These are phyloP conservation scores for Aphodius sticticus DNA, from an alignment of 2,888 invertebrate genomes.

Conservation along the genomic window DNA sequence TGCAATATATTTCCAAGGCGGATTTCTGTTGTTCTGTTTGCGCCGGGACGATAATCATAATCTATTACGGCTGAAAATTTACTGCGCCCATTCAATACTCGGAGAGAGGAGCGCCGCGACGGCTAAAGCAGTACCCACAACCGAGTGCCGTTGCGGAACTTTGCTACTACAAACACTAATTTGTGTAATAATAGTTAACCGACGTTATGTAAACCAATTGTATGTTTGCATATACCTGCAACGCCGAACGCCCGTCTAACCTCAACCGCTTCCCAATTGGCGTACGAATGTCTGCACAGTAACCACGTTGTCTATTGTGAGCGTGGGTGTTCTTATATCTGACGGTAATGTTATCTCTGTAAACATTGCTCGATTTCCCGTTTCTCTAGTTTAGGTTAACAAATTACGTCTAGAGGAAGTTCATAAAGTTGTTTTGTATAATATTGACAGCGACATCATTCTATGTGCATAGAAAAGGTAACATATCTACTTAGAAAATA, in stretches of 20 bases:
- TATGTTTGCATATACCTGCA: conserved; percentile 30
- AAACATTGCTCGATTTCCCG: neutral
- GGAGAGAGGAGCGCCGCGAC: neutral
- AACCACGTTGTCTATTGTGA: neutral
- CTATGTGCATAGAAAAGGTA: too few species aligned
- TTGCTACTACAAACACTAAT: conserved; percentile 33
- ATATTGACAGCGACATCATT: too few species aligned
- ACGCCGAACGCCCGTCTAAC: conserved; percentile 1
- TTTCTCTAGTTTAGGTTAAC: neutral
- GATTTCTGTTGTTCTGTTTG: conserved; percentile 22
- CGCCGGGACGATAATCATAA: conserved; percentile 22
- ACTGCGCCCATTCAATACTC: conserved; percentile 21
- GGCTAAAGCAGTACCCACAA: conserved; percentile 11
- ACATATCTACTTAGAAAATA: too few species aligned
- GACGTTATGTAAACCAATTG: conserved; percentile 25
- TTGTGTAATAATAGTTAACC: conserved; percentile 35
- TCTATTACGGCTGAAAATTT: conserved; percentile 17
- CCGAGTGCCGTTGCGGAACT: conserved; percentile 5
- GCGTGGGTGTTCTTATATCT: neutral
- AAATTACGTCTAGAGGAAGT: neutral
- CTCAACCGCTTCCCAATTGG: neutral
- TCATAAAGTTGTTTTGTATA: too few species aligned
- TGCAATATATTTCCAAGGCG: conserved; percentile 23
- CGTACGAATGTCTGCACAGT: neutral
- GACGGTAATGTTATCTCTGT: neutral